These are phyloP conservation scores for Acipenser ruthenus DNA, from an alignment of 2,797 vertebrate species.

Conservation along the genomic window DNA sequence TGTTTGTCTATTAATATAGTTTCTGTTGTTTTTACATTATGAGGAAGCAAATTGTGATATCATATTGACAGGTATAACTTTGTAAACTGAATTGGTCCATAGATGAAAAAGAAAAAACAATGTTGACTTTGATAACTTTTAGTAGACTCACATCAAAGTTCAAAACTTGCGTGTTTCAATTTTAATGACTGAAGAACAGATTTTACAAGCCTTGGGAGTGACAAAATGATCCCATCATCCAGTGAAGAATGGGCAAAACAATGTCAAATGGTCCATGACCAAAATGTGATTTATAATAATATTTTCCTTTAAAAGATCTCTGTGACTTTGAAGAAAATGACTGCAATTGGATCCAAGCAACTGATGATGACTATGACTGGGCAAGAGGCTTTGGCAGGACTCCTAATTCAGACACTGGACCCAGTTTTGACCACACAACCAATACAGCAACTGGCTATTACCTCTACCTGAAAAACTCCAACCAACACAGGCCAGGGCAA, in stretches of 20 bases:
- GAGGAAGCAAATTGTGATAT: no score
- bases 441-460: conserved; percentile 48
- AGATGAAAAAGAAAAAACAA: no score
- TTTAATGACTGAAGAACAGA: no score
- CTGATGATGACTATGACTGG: conserved; percentile 47
- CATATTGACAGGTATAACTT: no score
- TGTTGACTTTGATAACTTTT: no score
- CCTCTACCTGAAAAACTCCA: conserved; percentile 43
- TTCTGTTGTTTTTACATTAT: no score
- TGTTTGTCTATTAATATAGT: background rate
- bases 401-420: conserved; percentile 41
- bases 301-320: conserved; percentile 33
- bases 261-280: conserved; percentile 40
- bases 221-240: no score
- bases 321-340: conserved; percentile 61
- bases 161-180: no score
- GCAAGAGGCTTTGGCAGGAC: conserved; percentile 39
- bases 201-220: background rate
- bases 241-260: no score
- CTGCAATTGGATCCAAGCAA: conserved; percentile 54
- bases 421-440: conserved; percentile 55
- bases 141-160: no score
- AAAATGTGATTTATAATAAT: background rate
- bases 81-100: no score
- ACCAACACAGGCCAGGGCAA: conserved; percentile 27